These are phyloP conservation scores for Drosophila sechellia DNA, from an alignment of 1,140 invertebrate genomes.

Conservation along the genomic window DNA sequence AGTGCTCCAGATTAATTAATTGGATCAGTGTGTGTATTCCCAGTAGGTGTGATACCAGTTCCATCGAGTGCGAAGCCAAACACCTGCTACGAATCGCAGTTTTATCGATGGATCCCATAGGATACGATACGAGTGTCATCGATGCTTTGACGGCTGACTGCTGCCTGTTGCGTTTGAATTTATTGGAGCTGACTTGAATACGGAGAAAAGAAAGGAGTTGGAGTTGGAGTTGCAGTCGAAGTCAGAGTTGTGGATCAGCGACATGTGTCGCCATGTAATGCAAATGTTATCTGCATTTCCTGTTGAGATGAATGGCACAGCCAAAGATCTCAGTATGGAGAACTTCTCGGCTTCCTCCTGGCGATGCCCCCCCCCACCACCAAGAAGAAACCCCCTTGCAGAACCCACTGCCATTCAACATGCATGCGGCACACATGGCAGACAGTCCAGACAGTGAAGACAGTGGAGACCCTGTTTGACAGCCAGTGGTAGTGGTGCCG, in stretches of 20 bases:
- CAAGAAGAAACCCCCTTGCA: no score
- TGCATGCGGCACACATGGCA: constrained; percentile 58
- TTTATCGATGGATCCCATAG: constrained; percentile 15
- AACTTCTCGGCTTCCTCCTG: neutral
- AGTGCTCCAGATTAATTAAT: constrained; percentile 8
- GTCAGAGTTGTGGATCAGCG: constrained; percentile 30
- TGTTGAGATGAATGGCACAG: constrained; percentile 68
- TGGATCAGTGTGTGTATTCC: constrained; percentile 1
- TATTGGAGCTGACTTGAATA: constrained; percentile 17
- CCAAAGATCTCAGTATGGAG: constrained; percentile 2
- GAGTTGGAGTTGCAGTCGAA: neutral
- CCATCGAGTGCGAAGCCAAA: neutral
- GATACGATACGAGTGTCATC: constrained; percentile 41
- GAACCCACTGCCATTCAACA: constrained; percentile 23
- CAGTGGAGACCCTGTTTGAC: constrained; percentile 43
- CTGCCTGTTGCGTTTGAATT: constrained; percentile 55
- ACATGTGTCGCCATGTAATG: constrained; percentile 65
- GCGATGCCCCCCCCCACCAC: no score
- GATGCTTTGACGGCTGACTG: constrained; percentile 51
- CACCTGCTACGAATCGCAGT: constrained; percentile 18
- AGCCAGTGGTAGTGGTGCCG: constrained; percentile 19
- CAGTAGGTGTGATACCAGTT: constrained; percentile 12
- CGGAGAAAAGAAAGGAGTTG: neutral
- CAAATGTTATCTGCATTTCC: constrained; percentile 76
- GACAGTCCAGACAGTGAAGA: constrained; percentile 15